A percentile compares a stretch with the other conserved stretches of the same genome.
Conservation (phyloP, 1,140 invertebrate genomes). For the Sycophaga agraensis region DNA sequence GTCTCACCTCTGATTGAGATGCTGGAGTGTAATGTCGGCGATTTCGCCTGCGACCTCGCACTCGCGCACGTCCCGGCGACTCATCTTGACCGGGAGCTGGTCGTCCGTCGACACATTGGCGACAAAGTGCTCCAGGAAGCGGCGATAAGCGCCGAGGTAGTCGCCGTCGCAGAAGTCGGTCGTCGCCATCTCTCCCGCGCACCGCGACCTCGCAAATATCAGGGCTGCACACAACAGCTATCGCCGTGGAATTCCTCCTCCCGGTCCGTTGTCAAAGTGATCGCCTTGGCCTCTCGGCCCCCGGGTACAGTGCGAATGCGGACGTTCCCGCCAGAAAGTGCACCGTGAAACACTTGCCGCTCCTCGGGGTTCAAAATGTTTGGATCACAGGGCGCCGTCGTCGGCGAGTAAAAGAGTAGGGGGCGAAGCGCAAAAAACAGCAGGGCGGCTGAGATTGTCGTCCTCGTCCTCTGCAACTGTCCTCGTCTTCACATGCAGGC, state of each 20-base stretch:
- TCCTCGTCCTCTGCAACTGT: neutral
- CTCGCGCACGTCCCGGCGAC: slow-evolving; percentile 67
- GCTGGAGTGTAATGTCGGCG: slow-evolving; percentile 74
- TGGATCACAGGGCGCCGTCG: neutral
- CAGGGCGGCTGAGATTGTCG: neutral
- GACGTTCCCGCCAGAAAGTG: slow-evolving; percentile 10
- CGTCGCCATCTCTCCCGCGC: slow-evolving; percentile 5
- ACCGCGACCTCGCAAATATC: no score
- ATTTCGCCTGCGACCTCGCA: slow-evolving; percentile 74
- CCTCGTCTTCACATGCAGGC: neutral
- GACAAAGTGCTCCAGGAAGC: slow-evolving; percentile 71
- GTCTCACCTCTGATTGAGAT: slow-evolving; percentile 70
- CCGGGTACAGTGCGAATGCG: neutral
- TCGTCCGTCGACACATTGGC: slow-evolving; percentile 65
- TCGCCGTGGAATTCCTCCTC: no score
- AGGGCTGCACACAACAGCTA: no score
- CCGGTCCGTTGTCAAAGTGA: neutral
- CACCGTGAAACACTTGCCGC: no score
- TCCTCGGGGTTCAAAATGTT: no score
- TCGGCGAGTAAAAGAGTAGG: neutral
- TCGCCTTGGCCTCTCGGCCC: neutral
- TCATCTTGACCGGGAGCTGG: slow-evolving; percentile 72
- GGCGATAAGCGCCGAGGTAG: slow-evolving; percentile 67
- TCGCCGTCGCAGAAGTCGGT: slow-evolving; percentile 57
- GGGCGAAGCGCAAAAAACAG: neutral